These are phyloP conservation scores for Chiroxiphia lanceolata DNA, from an alignment of 2,797 vertebrate genomes.

Conservation along the genomic window DNA sequence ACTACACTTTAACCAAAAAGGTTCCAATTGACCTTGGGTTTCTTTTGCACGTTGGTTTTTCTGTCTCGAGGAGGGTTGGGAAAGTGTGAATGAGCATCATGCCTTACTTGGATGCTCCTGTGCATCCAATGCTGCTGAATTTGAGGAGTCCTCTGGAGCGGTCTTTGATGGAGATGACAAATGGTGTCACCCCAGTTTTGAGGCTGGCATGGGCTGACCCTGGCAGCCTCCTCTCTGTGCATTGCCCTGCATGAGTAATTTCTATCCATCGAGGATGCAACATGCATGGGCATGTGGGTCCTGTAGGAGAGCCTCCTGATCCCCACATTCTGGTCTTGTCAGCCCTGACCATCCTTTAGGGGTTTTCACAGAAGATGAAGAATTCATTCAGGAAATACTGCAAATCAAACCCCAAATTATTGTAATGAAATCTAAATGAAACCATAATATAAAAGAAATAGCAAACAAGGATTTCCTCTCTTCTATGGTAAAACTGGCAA, in stretches of 20 bases:
- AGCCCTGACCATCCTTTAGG: neutral
- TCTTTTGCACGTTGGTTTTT: neutral
- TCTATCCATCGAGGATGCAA: neutral
- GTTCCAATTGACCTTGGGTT: neutral
- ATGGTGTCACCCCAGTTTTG: neutral
- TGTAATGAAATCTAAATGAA: conserved; percentile 22
- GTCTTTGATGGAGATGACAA: neutral
- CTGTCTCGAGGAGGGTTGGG: neutral
- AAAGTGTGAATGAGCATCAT: neutral
- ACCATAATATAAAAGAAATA: neutral
- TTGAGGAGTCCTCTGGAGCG: neutral
- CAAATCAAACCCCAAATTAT: neutral
- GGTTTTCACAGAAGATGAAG: neutral
- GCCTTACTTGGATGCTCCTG: neutral
- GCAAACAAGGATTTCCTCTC: conserved; percentile 12
- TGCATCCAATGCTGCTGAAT: neutral
- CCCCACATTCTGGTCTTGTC: neutral
- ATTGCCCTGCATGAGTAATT: neutral
- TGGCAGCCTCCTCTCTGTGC: neutral
- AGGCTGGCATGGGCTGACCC: neutral
- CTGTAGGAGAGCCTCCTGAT: neutral
- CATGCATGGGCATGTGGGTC: neutral
- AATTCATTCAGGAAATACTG: neutral
- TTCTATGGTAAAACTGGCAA: neutral
- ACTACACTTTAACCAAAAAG: neutral